phyloP scores from a whole-genome alignment of 2,113 vertebrate species.

The Menura novaehollandiae region DNA sequence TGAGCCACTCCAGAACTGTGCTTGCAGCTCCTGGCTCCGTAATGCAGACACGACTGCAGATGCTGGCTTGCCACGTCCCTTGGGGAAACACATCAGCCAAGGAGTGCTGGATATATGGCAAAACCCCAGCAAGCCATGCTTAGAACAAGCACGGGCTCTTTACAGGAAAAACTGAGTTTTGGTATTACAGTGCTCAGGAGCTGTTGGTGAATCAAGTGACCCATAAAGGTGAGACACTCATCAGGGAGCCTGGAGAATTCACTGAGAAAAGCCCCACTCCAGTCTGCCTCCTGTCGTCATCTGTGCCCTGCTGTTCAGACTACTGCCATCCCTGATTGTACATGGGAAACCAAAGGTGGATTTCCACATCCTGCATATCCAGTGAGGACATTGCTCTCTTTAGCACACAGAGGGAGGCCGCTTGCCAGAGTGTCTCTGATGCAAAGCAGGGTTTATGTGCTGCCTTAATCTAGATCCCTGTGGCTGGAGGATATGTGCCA shows the following conservation, averaged over 20 bases:
- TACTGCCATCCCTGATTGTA: not conserved
- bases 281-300: not conserved
- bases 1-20: not conserved
- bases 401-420: not conserved
- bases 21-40: not conserved
- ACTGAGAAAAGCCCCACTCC: not conserved
- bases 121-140: not conserved
- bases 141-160: not conserved
- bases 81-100: not conserved
- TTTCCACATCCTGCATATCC: not conserved
- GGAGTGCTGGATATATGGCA: rapidly evolving
- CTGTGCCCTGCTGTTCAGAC: not conserved
- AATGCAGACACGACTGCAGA: rapidly evolving
- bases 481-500: not conserved
- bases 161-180: not conserved
- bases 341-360: not conserved
- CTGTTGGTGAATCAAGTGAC: not conserved
- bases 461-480: not conserved
- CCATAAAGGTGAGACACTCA: rapidly evolving
- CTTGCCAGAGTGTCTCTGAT: rapidly evolving
- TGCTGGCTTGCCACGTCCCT: not conserved
- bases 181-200: not conserved
- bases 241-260: not conserved
- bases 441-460: not conserved
- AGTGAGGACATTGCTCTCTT: not conserved